Percentiles rank a stretch among this genome's conserved stretches.
phyloP scores from a whole-genome alignment of 1,140 invertebrate genomes.

The Sycophila sp. region DNA sequence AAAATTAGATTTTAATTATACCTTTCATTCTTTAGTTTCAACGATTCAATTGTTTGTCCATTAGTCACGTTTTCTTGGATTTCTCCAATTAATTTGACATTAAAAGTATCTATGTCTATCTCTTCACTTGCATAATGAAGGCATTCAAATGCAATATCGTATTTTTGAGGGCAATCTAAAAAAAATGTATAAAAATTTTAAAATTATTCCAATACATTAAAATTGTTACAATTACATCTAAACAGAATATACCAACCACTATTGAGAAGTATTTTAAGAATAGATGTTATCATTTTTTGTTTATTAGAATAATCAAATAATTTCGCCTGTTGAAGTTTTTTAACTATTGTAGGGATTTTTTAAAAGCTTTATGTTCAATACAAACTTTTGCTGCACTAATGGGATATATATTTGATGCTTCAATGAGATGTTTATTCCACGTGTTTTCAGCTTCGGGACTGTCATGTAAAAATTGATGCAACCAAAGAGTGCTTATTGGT shows the following conservation, averaged over 20 bases:
- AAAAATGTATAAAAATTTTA: neutral
- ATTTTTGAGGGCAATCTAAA: slow-evolving; percentile 8
- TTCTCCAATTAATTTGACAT: neutral
- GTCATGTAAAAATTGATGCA: neutral
- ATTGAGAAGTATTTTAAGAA: neutral
- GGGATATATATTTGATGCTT: neutral
- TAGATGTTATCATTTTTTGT: neutral
- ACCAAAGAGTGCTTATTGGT: neutral
- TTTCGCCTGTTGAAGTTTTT: slow-evolving; percentile 8
- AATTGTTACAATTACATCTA: neutral
- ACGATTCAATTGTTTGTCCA: neutral
- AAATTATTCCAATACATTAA: no score
- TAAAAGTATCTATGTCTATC: neutral
- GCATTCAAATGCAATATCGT: neutral
- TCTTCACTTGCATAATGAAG: neutral
- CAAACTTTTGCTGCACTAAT: neutral
- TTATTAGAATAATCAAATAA: neutral
- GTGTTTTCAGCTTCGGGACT: slow-evolving; percentile 9
- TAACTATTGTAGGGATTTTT: neutral
- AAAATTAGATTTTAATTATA: neutral
- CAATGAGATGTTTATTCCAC: slow-evolving; percentile 8
- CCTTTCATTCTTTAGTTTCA: neutral
- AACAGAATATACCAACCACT: slow-evolving; percentile 19
- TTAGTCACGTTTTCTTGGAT: neutral
- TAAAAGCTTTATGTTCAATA: neutral